Conservation (phyloP, 2,797 vertebrate genomes). For the Xerus rutilus region DNA sequence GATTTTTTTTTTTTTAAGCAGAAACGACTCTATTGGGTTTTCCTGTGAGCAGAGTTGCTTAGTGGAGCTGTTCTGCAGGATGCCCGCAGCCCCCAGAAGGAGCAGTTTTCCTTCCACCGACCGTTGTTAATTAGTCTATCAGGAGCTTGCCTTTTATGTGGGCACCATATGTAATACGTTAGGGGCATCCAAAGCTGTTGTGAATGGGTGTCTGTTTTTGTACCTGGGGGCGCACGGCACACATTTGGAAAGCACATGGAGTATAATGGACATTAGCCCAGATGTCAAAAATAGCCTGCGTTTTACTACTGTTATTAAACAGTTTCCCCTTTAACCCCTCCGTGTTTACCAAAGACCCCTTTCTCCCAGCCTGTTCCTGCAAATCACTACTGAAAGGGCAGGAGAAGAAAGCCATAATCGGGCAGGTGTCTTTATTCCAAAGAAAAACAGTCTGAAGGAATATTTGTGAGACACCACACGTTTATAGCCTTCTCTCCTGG, state of each 20-base stretch:
- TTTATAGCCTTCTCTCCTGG: conserved; percentile 83
- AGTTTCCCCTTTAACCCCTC: conserved; percentile 91
- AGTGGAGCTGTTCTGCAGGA: conserved; percentile 76
- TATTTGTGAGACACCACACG: conserved; percentile 83
- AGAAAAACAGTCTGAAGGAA: conserved; percentile 87
- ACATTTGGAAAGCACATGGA: conserved; percentile 93
- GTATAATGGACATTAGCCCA: conserved; percentile 90
- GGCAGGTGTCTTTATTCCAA: conserved; percentile 90
- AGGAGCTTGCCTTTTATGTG: conserved; percentile 86
- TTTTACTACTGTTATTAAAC: conserved; percentile 93
- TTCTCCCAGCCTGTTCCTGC: conserved; percentile 88
- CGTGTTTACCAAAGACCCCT: conserved; percentile 89
- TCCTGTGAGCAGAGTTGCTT: conserved; percentile 81
- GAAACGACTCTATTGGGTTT: conserved; percentile 81
- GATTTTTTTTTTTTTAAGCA: conserved; percentile 55
- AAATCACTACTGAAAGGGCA: conserved; percentile 87
- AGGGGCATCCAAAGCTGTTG: conserved; percentile 84
- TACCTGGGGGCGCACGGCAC: conserved; percentile 87
- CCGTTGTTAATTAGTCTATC: conserved; percentile 87
- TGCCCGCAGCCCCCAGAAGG: conserved; percentile 75
- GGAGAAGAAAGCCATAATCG: conserved; percentile 86
- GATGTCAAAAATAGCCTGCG: conserved; percentile 91
- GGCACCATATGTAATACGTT: conserved; percentile 87
- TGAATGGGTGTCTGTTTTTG: conserved; percentile 90
- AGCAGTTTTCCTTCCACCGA: conserved; percentile 70